Percentiles rank a stretch among this genome's conserved stretches.
These are phyloP conservation scores for Chrysemys picta DNA, from an alignment of 2,113 vertebrate genomes.

Conservation along the genomic window DNA sequence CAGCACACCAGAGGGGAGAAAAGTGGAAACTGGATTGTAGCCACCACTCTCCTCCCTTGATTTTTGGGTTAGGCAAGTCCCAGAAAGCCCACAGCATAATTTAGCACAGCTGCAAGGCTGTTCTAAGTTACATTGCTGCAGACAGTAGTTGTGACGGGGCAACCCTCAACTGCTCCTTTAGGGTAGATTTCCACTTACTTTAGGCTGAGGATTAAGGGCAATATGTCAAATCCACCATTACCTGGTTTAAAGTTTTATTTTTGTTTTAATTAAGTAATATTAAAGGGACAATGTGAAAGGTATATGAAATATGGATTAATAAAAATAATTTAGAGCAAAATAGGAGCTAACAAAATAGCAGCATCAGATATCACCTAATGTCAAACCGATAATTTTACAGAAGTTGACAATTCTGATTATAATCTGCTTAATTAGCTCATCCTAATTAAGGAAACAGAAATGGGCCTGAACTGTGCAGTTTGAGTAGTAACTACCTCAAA, in stretches of 20 bases:
- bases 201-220: not conserved
- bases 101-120: not conserved
- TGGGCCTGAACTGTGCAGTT: too few relatives aligned
- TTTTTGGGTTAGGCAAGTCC: not conserved
- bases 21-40: not conserved
- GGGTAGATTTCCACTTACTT: not conserved
- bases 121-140: not conserved
- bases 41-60: not conserved
- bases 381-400: too few relatives aligned
- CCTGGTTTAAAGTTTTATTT: not conserved
- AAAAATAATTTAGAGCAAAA: too few relatives aligned
- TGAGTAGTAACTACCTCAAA: too few relatives aligned
- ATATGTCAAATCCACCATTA: not conserved
- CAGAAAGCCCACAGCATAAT: not conserved
- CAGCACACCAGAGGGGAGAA: not conserved
- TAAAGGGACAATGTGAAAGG: not conserved
- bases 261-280: not conserved
- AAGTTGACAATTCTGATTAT: too few relatives aligned
- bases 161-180: not conserved
- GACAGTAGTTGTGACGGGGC: too few relatives aligned
- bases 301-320: too few relatives aligned
- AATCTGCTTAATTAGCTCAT: not conserved
- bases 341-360: too few relatives aligned
- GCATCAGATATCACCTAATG: too few relatives aligned
- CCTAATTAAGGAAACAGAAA: not conserved